Conservation (phyloP, 2,888 invertebrate genomes). For the Phaonia tiefii region DNA sequence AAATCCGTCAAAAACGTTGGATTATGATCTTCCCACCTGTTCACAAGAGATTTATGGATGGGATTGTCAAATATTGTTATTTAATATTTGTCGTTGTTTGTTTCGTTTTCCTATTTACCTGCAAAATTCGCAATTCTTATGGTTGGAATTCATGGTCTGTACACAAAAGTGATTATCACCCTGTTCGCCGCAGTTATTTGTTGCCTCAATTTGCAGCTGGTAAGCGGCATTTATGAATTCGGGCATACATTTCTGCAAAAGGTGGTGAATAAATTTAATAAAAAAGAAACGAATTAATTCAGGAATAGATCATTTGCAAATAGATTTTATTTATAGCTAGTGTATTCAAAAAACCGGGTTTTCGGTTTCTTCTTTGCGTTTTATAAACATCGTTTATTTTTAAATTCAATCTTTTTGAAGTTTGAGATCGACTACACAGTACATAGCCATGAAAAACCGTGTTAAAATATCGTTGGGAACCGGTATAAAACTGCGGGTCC, state of each 20-base stretch:
- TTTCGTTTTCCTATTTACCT: constrained; percentile 80
- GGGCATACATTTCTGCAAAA: constrained; percentile 92
- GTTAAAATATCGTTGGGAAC: no score
- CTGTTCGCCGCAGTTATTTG: constrained; percentile 96
- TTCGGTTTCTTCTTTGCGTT: no score
- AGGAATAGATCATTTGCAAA: constrained; percentile 21
- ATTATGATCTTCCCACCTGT: constrained; percentile 84
- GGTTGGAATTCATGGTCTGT: constrained; percentile 90
- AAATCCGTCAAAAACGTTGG: constrained; percentile 93
- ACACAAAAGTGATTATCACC: constrained; percentile 92
- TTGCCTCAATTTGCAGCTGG: constrained; percentile 92
- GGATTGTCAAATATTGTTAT: not conserved
- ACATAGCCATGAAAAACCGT: no score
- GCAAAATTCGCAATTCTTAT: constrained; percentile 91
- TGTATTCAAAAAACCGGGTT: no score
- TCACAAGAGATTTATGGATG: not conserved
- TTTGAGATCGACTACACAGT: no score
- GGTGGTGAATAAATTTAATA: no score
- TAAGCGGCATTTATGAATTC: constrained; percentile 98
- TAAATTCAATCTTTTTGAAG: no score
- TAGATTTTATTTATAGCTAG: no score
- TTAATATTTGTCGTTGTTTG: constrained; percentile 1
- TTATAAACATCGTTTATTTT: no score
- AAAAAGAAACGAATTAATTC: not conserved
- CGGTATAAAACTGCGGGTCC: no score